Percentiles rank a stretch among this genome's conserved stretches.
These are phyloP conservation scores for Euphydryas editha DNA, from an alignment of 2,888 invertebrate species.

Conservation along the genomic window DNA sequence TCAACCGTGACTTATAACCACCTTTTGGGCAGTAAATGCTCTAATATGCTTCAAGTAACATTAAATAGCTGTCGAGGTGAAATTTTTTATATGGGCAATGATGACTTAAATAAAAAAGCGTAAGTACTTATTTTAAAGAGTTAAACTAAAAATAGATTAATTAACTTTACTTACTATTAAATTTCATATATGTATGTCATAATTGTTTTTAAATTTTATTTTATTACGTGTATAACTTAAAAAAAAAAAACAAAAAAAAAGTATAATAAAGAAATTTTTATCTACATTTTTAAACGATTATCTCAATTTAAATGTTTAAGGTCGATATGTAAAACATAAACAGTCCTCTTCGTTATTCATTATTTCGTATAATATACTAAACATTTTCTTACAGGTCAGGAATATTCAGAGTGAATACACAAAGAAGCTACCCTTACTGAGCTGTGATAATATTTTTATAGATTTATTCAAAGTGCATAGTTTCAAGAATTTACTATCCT, in stretches of 20 bases:
- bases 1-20: constrained; percentile 56
- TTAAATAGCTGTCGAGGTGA: constrained; percentile 54
- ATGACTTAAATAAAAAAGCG: constrained; percentile 50
- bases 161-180: too few relatives aligned
- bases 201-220: too few relatives aligned
- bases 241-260: too few relatives aligned
- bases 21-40: constrained; percentile 52
- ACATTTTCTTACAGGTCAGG: constrained; percentile 37
- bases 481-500: neutral
- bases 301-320: too few relatives aligned
- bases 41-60: constrained; percentile 46
- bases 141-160: too few relatives aligned
- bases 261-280: too few relatives aligned
- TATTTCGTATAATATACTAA: neutral
- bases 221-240: too few relatives aligned
- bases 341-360: too few relatives aligned
- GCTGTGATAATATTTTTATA: neutral
- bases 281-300: too few relatives aligned
- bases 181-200: too few relatives aligned
- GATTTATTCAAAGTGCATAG: neutral
- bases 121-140: neutral
- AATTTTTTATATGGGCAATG: constrained; percentile 56
- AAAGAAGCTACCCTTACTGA: constrained; percentile 37
- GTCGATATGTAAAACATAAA: too few relatives aligned
- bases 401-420: constrained; percentile 42